Evolutionary conservation across 1,140 invertebrate species (phyloP).

Genomic region (Pantala flavescens): DNA sequence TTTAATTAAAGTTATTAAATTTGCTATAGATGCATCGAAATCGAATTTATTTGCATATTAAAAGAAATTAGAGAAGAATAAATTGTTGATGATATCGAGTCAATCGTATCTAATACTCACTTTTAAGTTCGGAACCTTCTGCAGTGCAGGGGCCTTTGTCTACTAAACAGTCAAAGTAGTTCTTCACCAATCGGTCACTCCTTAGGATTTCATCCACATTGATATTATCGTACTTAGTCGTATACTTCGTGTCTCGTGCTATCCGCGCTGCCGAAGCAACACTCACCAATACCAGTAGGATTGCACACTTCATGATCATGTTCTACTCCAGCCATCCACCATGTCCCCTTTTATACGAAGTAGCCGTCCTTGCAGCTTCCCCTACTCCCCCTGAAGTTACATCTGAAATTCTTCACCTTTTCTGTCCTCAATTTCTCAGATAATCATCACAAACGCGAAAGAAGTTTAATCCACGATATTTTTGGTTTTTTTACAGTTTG

Average conservation of each 20-base stretch:
- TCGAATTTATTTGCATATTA: too few species aligned
- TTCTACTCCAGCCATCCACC: neutral
- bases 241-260: slow-evolving; percentile 30
- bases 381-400: neutral
- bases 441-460: too few species aligned
- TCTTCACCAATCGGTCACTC: slow-evolving; percentile 40
- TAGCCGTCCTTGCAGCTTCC: neutral
- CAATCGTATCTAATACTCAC: too few species aligned
- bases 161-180: slow-evolving; percentile 43
- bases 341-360: neutral
- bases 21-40: too few species aligned
- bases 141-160: slow-evolving; percentile 41
- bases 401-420: too few species aligned
- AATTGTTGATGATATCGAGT: too few species aligned
- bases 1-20: too few species aligned
- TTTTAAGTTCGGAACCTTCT: slow-evolving; percentile 41
- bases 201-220: slow-evolving; percentile 40
- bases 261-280: neutral
- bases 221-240: slow-evolving; percentile 43
- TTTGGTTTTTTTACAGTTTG: too few species aligned
- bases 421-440: too few species aligned
- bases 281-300: neutral
- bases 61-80: too few species aligned
- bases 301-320: neutral
- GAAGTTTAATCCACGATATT: too few species aligned